Evolutionary conservation across 2,888 invertebrate species (phyloP).

Genomic region (Spilarctia lutea): DNA sequence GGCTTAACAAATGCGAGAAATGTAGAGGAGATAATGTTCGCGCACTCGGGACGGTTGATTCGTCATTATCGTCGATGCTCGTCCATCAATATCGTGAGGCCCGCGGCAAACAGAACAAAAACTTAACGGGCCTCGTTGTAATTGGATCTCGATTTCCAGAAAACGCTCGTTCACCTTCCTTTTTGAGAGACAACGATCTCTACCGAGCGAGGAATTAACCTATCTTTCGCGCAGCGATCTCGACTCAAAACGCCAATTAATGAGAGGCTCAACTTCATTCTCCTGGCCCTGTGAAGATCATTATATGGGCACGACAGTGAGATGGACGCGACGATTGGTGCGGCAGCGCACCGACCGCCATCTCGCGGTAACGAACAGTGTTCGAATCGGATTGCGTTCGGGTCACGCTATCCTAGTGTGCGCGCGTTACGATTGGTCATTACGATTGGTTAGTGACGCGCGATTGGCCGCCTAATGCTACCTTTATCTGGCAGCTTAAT

Average conservation of each 20-base stretch:
- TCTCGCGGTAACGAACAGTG: conserved; percentile 85
- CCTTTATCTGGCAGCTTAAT: conserved; percentile 76
- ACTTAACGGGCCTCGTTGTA: conserved; percentile 84
- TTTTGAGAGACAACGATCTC: conserved; percentile 86
- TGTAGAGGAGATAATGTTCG: conserved; percentile 62
- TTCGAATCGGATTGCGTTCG: conserved; percentile 83
- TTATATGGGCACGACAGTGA: conserved; percentile 86
- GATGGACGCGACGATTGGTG: conserved; percentile 86
- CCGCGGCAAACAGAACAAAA: conserved; percentile 83
- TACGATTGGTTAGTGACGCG: conserved; percentile 77
- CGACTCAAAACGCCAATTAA: conserved; percentile 87
- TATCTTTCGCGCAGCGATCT: conserved; percentile 86
- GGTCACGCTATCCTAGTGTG: conserved; percentile 86
- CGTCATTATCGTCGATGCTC: conserved; percentile 65
- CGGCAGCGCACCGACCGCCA: conserved; percentile 78
- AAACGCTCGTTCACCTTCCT: conserved; percentile 84
- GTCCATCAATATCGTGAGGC: conserved; percentile 81
- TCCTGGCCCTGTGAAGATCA: conserved; percentile 86
- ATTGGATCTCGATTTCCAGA: conserved; percentile 87
- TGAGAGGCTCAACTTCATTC: conserved; percentile 87
- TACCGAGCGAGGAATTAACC: conserved; percentile 85
- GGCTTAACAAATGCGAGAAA: conserved; percentile 72
- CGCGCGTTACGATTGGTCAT: conserved; percentile 79
- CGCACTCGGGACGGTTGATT: conserved; percentile 60
- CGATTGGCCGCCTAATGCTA: conserved; percentile 79